Base-by-base conservation (phyloP, 2,888 invertebrate species). In the Teleogryllus oceanicus region DNA sequence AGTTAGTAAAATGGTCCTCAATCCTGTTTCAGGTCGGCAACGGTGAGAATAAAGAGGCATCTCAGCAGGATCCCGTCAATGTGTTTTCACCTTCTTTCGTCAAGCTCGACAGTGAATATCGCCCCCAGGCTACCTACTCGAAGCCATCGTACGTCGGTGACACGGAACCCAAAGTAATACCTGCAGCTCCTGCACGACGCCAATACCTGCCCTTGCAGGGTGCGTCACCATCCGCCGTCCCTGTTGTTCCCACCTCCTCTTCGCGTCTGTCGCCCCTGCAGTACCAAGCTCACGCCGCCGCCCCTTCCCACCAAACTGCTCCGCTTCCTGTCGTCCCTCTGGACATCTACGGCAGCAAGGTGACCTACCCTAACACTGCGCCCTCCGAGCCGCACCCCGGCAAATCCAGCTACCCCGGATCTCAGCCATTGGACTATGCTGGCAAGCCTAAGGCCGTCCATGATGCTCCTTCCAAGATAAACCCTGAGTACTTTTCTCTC, bases 281-380 rank as follows among this genome's bases (percentile, higher is more conserved):
- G 11, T 76, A 77, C 74, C 20, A 21, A 11, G 51, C 76, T n/a
- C 24, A 74, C 74, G 37, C 76, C 21, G 51, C 50, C 4, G 84
- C 78, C 76, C 79, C 82, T 81, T 20, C 77, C 79, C 16, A 76
- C 51, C 50, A 81, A 80, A 79, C 75, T 18, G 24, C 80, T 11
- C 81, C 50, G 77, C 79, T 80, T 20, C 82, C 62, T 76, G 83
- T 81, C n/a, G 82, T 85, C 88, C 88, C 83, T 18, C n/a, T 49
- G 49, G 18, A 49, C 87, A 78, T 79, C 16, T 79, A 24, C 50
- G 79, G 81, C 24, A 80, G 80, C 21, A 80, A 81, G 20, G 80
- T 78, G 18, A 75, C 81, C 49, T 76, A 77, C 49, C 62, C 79
- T 37, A 37, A 78, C 20, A 20, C 79, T 2, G 16, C 49, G 13